Conservation (phyloP, 2,888 invertebrate genomes). For the Peribatodes rhomboidaria region DNA sequence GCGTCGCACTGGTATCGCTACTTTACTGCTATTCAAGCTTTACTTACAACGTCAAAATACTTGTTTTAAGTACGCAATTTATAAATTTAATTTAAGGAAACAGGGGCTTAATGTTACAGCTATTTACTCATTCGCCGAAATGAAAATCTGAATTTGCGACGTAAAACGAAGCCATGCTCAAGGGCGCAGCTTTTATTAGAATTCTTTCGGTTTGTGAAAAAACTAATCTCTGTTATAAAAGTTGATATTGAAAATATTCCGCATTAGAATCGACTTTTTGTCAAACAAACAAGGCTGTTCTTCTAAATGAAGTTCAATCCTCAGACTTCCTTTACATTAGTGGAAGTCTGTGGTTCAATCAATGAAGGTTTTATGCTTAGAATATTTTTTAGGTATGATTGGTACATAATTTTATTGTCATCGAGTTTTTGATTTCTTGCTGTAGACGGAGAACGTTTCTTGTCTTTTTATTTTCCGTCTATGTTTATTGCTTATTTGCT, state of each 20-base stretch:
- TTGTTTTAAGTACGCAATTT: constrained; percentile 15
- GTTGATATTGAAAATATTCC: background rate
- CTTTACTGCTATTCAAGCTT: background rate
- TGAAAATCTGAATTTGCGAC: constrained; percentile 10
- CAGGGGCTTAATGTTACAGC: constrained; percentile 4
- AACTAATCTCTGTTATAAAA: constrained; percentile 1
- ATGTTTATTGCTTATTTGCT: too few species aligned
- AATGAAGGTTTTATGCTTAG: too few species aligned
- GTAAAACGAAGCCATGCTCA: constrained; percentile 15
- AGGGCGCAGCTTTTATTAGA: constrained; percentile 6
- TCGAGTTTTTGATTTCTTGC: too few species aligned
- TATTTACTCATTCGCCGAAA: constrained; percentile 15
- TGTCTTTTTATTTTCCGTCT: too few species aligned
- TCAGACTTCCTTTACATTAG: too few species aligned
- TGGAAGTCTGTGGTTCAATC: too few species aligned
- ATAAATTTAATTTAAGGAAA: constrained; percentile 26
- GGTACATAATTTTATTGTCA: too few species aligned
- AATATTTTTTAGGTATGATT: too few species aligned
- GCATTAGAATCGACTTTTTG: constrained; percentile 3
- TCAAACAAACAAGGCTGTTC: background rate
- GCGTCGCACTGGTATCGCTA: too few species aligned
- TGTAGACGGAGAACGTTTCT: too few species aligned
- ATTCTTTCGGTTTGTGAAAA: constrained; percentile 8
- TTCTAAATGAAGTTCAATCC: background rate
- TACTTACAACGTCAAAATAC: constrained; percentile 1